Percentiles rank a stretch among this genome's conserved stretches.
Conservation (phyloP, 92 coral and sea anemone species). For the Pocillopora meandrina region DNA sequence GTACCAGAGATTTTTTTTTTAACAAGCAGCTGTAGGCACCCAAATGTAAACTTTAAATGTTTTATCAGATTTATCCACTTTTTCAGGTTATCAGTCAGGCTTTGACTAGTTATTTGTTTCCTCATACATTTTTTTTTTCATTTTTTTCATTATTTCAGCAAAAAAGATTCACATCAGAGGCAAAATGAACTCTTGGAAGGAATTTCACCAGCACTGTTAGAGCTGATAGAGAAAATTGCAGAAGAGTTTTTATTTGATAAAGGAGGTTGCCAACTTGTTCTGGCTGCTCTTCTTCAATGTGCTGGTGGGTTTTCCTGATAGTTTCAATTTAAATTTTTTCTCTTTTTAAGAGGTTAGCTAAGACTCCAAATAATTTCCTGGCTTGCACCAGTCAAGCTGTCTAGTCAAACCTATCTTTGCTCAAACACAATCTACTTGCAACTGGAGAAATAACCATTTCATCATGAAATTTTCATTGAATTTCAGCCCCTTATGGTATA, state of each 20-base stretch:
- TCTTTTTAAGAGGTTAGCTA: too few relatives aligned
- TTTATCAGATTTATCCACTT: background rate
- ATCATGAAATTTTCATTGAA: too few relatives aligned
- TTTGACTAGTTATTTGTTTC: background rate
- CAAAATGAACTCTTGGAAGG: conserved; percentile 84
- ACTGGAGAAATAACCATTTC: too few relatives aligned
- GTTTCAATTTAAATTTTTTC: background rate
- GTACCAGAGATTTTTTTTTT: too few relatives aligned
- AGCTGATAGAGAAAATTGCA: conserved; percentile 71
- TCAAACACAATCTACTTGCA: too few relatives aligned
- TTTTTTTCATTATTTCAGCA: conserved; percentile 52
- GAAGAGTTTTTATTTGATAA: conserved; percentile 86
- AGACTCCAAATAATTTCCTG: too few relatives aligned
- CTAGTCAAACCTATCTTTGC: too few relatives aligned
- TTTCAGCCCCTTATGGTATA: too few relatives aligned
- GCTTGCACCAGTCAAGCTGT: too few relatives aligned
- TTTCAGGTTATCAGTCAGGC: background rate
- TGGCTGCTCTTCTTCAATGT: conserved; percentile 70
- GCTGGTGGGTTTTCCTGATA: conserved; percentile 35
- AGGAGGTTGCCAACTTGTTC: conserved; percentile 83
- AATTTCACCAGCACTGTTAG: conserved; percentile 77
- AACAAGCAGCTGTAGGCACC: too few relatives aligned
- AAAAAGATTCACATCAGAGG: conserved; percentile 73
- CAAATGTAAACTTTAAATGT: too few relatives aligned
- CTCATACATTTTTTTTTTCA: background rate